phyloP scores from a whole-genome alignment of 2,888 invertebrate species.

The Lamproptera curius region DNA sequence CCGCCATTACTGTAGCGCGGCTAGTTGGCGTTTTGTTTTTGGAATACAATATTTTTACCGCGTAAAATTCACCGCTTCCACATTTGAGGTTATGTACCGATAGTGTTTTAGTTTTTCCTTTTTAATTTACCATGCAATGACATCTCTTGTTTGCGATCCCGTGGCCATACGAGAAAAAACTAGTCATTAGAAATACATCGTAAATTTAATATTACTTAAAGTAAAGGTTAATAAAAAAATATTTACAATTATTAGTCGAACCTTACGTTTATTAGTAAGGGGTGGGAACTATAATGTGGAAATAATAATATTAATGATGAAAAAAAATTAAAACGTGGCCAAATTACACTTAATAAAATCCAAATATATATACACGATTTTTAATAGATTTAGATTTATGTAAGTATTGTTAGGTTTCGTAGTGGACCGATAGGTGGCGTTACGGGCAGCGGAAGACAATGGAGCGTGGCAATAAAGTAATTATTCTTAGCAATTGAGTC shows the following conservation, averaged over 20 bases:
- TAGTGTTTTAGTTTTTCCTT: constrained; percentile 27
- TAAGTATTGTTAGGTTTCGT: constrained; percentile 42
- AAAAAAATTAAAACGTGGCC: constrained; percentile 58
- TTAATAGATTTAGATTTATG: constrained; percentile 59
- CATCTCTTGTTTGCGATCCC: constrained; percentile 42
- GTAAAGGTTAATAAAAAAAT: constrained; percentile 46
- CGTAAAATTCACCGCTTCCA: constrained; percentile 4
- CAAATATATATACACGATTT: constrained; percentile 75
- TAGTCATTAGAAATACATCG: constrained; percentile 75
- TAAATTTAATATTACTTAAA: constrained; percentile 69
- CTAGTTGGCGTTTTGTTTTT: neutral
- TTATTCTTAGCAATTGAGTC: neutral
- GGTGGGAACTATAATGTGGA: constrained; percentile 56
- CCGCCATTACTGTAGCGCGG: constrained; percentile 11
- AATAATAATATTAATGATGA: too few relatives aligned
- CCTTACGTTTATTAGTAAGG: constrained; percentile 67
- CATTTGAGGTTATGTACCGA: neutral
- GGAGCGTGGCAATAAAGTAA: constrained; percentile 21
- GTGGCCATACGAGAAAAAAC: constrained; percentile 74
- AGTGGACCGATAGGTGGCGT: constrained; percentile 22
- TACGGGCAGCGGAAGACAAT: constrained; percentile 8
- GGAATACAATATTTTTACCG: neutral
- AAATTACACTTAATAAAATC: constrained; percentile 75
- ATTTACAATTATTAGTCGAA: constrained; percentile 63
- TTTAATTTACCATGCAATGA: constrained; percentile 33